phyloP scores from a whole-genome alignment of 1,140 invertebrate genomes.

The Dryas iulia region DNA sequence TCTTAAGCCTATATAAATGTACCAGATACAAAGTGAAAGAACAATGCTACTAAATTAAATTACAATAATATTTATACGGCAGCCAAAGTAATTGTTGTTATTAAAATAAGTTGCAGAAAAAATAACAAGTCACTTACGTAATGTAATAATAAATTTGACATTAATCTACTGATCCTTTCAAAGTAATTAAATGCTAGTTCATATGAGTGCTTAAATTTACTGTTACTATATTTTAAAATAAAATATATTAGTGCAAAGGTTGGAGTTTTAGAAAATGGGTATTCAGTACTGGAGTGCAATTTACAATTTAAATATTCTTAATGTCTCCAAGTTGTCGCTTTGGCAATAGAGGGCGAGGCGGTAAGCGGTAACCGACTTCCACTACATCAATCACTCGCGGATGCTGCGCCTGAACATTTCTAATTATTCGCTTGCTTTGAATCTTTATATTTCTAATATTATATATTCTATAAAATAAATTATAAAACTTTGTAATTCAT shows the following conservation, averaged over 20 bases:
- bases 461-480: background rate
- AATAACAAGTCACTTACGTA: too few species aligned
- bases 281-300: conserved; percentile 76
- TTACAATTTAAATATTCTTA: conserved; percentile 80
- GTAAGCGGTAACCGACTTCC: conserved; percentile 52
- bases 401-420: conserved; percentile 76
- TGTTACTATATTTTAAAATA: background rate
- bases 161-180: too few species aligned
- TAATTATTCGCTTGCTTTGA: conserved; percentile 73
- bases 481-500: background rate
- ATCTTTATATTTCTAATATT: conserved; percentile 16
- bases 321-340: conserved; percentile 73
- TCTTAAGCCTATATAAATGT: conserved; percentile 23
- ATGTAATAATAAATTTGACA: too few species aligned
- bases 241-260: conserved; percentile 34
- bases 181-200: too few species aligned
- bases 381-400: conserved; percentile 79
- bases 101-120: background rate
- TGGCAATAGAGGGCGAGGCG: conserved; percentile 35
- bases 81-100: background rate
- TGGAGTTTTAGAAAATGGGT: conserved; percentile 72
- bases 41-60: background rate
- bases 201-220: too few species aligned
- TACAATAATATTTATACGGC: background rate
- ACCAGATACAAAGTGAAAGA: background rate